Conservation (phyloP, 2,113 vertebrate genomes). For the Pachycephala philippinensis region DNA sequence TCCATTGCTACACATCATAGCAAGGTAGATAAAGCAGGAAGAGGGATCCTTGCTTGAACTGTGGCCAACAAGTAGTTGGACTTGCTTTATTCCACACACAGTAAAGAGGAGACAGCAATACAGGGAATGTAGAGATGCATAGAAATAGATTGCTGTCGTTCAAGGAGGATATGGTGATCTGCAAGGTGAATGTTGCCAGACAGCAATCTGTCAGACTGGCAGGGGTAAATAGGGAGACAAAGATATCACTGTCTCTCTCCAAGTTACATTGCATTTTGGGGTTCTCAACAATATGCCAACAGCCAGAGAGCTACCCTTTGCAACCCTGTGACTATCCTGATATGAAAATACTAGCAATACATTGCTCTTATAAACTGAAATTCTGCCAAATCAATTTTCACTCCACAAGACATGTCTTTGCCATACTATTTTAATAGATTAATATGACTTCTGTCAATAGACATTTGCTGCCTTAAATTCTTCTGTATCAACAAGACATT, state of each 20-base stretch:
- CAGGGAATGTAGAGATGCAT: not conserved
- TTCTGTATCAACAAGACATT: slow-evolving; percentile 24
- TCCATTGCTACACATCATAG: not conserved
- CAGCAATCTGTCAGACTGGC: not conserved
- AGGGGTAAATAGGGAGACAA: not conserved
- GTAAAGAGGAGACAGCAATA: not conserved
- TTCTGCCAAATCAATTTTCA: slow-evolving; percentile 44
- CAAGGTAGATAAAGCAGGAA: not conserved
- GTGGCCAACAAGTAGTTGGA: not conserved
- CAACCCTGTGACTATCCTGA: not conserved
- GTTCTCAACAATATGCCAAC: not conserved
- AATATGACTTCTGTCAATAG: slow-evolving; percentile 44
- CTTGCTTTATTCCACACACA: not conserved
- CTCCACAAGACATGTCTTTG: not conserved
- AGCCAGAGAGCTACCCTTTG: not conserved
- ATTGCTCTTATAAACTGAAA: not conserved
- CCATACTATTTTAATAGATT: slow-evolving; percentile 25
- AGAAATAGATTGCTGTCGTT: not conserved
- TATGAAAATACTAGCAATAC: not conserved
- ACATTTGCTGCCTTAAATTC: slow-evolving; percentile 48
- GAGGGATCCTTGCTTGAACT: not conserved
- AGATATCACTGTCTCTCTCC: not conserved
- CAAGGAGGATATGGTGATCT: not conserved
- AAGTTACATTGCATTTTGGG: not conserved
- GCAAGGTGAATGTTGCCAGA: not conserved